These are phyloP conservation scores for Ctenopoma multispine DNA, from an alignment of 2,797 vertebrate species.

Conservation along the genomic window DNA sequence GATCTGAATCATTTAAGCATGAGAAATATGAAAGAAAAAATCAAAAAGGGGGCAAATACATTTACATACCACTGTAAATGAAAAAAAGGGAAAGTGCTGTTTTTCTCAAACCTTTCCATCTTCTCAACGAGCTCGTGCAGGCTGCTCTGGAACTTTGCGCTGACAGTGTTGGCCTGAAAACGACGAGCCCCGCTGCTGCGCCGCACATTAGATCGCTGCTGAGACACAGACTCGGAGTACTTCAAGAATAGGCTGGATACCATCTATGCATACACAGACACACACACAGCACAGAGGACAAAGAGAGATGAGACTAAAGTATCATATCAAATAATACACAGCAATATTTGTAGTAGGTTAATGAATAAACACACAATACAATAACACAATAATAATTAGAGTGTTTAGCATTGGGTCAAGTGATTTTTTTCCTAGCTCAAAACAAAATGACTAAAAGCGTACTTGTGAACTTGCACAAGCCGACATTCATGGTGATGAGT, in stretches of 20 bases:
- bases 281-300: conserved; percentile 20
- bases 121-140: conserved; percentile 95
- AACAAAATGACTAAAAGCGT: conserved; percentile 3
- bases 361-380: too few species aligned
- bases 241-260: conserved; percentile 93
- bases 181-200: conserved; percentile 88
- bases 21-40: too few species aligned
- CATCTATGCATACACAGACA: conserved; percentile 82
- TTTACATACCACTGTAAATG: too few species aligned
- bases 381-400: too few species aligned
- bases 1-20: too few species aligned
- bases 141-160: conserved; percentile 95
- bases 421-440: not conserved
- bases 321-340: not conserved
- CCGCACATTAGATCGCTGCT: conserved; percentile 85
- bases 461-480: not conserved
- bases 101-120: conserved; percentile 90
- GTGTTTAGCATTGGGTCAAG: not conserved
- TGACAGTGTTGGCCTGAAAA: conserved; percentile 92
- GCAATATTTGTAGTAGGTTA: too few species aligned
- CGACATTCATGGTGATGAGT: too few species aligned
- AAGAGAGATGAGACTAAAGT: not conserved
- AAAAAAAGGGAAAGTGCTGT: not conserved
- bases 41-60: too few species aligned
- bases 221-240: conserved; percentile 86